These are phyloP conservation scores for Callionymus lyra DNA, from an alignment of 2,113 vertebrate species.

Conservation along the genomic window DNA sequence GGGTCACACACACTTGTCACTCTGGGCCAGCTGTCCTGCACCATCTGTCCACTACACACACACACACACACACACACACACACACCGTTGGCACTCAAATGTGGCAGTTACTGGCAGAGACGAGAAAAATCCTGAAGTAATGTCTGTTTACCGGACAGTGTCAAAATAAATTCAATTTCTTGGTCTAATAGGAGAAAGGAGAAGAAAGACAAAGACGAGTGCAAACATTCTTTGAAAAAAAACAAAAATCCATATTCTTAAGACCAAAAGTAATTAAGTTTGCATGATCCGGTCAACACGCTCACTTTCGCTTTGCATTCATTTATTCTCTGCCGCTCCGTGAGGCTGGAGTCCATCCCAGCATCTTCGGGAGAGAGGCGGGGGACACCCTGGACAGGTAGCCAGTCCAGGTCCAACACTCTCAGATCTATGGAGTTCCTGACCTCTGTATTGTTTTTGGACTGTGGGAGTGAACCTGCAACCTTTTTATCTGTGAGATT, in stretches of 20 bases:
- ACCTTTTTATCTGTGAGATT: slow-evolving; percentile 2
- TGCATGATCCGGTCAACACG: slow-evolving; percentile 24
- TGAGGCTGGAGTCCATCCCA: too few relatives aligned
- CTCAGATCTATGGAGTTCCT: too few relatives aligned
- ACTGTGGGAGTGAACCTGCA: slow-evolving; percentile 19
- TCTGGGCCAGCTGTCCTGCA: slow-evolving; percentile 61
- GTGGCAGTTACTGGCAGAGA: slow-evolving; percentile 36
- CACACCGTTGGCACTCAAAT: slow-evolving; percentile 20
- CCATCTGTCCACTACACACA: slow-evolving; percentile 57
- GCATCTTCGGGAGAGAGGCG: too few relatives aligned
- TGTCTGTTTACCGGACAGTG: slow-evolving; percentile 43
- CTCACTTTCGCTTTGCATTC: slow-evolving; percentile 20
- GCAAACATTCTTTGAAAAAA: background rate
- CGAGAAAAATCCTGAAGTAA: slow-evolving; percentile 18
- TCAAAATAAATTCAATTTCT: slow-evolving; percentile 50
- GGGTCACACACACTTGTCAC: slow-evolving; percentile 66
- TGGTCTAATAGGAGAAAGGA: slow-evolving; percentile 12
- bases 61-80: slow-evolving; percentile 13
- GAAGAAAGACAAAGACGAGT: slow-evolving; percentile 15
- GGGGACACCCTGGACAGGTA: too few relatives aligned
- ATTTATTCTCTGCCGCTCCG: too few relatives aligned
- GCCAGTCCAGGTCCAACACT: too few relatives aligned
- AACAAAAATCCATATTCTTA: slow-evolving; percentile 25
- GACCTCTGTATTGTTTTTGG: too few relatives aligned
- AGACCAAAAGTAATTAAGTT: slow-evolving; percentile 5